phyloP scores from a whole-genome alignment of 2,888 invertebrate species.

The Sinotaia quadrata region DNA sequence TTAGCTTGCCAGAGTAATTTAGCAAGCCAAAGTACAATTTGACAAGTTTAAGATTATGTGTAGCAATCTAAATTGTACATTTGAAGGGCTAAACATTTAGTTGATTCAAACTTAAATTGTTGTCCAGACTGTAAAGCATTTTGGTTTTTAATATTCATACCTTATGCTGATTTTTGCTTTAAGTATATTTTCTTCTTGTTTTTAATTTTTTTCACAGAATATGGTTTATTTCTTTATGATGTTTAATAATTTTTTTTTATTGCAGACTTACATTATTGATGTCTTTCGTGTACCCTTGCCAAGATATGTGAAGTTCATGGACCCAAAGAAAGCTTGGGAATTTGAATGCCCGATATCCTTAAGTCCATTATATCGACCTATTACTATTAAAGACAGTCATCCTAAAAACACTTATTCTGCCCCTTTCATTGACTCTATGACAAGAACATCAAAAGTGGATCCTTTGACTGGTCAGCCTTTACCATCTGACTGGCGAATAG shows the following conservation, averaged over 20 bases:
- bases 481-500: conserved; percentile 58
- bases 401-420: conserved; percentile 67
- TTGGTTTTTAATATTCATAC: too few relatives aligned
- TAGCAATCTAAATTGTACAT: too few relatives aligned
- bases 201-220: too few relatives aligned
- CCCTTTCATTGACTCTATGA: conserved; percentile 64
- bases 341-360: conserved; percentile 70
- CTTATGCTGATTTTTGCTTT: too few relatives aligned
- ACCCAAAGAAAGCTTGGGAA: conserved; percentile 52
- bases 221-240: too few relatives aligned
- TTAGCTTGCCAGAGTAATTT: too few relatives aligned
- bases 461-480: conserved; percentile 63
- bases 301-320: conserved; percentile 60
- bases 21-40: too few relatives aligned
- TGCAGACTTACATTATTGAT: conserved; percentile 62
- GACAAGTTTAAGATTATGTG: too few relatives aligned
- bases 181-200: too few relatives aligned
- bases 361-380: conserved; percentile 63
- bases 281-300: conserved; percentile 64
- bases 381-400: conserved; percentile 64
- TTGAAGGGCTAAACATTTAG: too few relatives aligned
- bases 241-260: not conserved
- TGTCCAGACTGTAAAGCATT: too few relatives aligned
- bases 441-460: conserved; percentile 66
- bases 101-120: too few relatives aligned